Percentiles rank a stretch among this genome's conserved stretches.
Conservation (phyloP, 2,113 vertebrate species). For the Ardeotis arabs region DNA sequence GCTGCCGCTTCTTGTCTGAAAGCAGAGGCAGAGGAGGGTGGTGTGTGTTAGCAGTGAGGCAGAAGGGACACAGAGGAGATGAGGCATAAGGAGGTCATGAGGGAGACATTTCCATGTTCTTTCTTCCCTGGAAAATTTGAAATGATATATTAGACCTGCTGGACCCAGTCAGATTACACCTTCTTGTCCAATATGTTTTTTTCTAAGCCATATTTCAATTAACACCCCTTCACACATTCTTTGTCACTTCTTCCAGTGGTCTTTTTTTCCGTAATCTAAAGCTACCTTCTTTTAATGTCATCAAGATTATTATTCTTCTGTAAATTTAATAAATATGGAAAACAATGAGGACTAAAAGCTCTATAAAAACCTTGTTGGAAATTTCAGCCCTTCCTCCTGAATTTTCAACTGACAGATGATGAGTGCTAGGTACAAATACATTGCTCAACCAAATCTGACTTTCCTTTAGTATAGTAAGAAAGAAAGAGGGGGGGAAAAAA, state of each 20-base stretch:
- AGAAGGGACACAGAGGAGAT: neutral
- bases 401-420: neutral
- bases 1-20: neutral
- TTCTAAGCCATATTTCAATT: neutral
- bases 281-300: neutral
- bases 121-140: neutral
- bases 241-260: neutral
- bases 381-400: neutral
- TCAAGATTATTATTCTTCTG: neutral
- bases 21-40: neutral
- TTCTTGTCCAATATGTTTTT: neutral
- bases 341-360: neutral
- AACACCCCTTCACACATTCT: neutral
- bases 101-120: neutral
- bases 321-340: neutral
- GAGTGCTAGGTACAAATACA: neutral
- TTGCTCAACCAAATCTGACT: neutral
- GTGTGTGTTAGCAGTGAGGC: neutral
- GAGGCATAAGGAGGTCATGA: neutral
- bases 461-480: neutral
- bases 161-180: neutral
- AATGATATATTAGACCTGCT: neutral
- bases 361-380: neutral
- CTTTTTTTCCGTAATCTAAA: neutral
- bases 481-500: neutral